Evolutionary conservation across 2,113 vertebrate species (phyloP).

Genomic region (Monopterus albus): DNA sequence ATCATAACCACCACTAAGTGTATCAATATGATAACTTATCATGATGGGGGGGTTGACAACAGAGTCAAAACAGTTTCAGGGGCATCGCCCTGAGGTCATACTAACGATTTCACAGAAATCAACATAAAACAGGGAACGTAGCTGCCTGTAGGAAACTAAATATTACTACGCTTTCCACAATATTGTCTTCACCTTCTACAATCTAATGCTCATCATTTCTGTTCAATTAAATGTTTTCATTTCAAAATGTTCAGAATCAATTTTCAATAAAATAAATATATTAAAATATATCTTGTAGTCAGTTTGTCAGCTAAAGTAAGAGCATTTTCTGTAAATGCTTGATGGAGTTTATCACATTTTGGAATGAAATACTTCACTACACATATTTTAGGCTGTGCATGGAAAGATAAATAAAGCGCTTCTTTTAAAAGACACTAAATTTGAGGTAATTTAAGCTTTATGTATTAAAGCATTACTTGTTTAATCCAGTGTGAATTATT

Average conservation of each 20-base stretch:
- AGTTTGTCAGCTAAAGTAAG: neutral
- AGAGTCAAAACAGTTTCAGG: constrained; percentile 35
- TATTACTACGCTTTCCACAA: neutral
- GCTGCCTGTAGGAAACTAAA: constrained; percentile 33
- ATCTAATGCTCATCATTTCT: constrained; percentile 4
- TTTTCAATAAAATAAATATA: constrained; percentile 26
- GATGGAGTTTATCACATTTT: neutral
- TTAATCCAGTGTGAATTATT: constrained; percentile 53
- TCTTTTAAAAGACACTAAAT: constrained; percentile 23
- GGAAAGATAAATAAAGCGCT: constrained; percentile 31
- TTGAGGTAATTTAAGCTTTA: constrained; percentile 4
- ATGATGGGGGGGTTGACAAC: constrained; percentile 42
- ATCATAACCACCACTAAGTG: constrained; percentile 52
- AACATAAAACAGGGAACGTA: constrained; percentile 54
- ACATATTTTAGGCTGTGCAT: neutral
- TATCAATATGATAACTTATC: constrained; percentile 78
- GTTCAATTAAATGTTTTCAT: constrained; percentile 18
- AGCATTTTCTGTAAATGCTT: neutral
- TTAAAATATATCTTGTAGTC: neutral
- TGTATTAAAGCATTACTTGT: constrained; percentile 26
- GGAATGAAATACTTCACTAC: constrained; percentile 2
- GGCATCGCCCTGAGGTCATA: constrained; percentile 41
- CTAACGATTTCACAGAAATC: constrained; percentile 85
- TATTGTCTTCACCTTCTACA: neutral
- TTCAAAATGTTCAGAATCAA: constrained; percentile 19